Evolutionary conservation across 2,113 vertebrate species (phyloP).

Genomic region (Eurypyga helias): DNA sequence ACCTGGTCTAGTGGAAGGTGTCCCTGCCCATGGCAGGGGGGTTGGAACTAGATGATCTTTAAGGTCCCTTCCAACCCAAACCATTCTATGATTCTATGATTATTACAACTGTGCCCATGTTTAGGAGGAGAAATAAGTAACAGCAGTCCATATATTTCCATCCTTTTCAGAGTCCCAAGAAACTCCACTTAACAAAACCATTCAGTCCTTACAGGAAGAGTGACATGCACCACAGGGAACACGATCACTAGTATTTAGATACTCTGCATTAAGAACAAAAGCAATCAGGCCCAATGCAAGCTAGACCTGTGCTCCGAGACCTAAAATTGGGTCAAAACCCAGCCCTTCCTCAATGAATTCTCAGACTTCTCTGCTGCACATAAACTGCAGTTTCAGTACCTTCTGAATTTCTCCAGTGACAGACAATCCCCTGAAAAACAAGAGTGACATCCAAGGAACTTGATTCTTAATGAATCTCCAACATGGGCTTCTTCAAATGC

Average conservation of each 20-base stretch:
- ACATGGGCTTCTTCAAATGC: not conserved
- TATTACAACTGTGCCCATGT: not conserved
- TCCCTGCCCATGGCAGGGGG: too few relatives aligned
- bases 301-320: not conserved
- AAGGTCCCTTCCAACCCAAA: too few relatives aligned
- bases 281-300: not conserved
- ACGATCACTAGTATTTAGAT: not conserved
- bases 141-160: not conserved
- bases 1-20: too few relatives aligned
- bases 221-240: accelerated
- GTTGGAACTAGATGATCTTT: too few relatives aligned
- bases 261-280: not conserved
- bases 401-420: not conserved
- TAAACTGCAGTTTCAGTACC: not conserved
- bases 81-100: too few relatives aligned
- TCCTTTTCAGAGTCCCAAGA: not conserved
- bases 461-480: not conserved
- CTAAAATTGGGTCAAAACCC: not conserved
- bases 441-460: not conserved
- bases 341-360: not conserved
- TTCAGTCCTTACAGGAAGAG: not conserved
- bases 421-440: not conserved
- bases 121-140: not conserved
- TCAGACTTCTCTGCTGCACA: not conserved
- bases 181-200: not conserved